Base-by-base conservation (phyloP, 2,797 vertebrate species). In the Ptychobarbus kaznakovi region DNA sequence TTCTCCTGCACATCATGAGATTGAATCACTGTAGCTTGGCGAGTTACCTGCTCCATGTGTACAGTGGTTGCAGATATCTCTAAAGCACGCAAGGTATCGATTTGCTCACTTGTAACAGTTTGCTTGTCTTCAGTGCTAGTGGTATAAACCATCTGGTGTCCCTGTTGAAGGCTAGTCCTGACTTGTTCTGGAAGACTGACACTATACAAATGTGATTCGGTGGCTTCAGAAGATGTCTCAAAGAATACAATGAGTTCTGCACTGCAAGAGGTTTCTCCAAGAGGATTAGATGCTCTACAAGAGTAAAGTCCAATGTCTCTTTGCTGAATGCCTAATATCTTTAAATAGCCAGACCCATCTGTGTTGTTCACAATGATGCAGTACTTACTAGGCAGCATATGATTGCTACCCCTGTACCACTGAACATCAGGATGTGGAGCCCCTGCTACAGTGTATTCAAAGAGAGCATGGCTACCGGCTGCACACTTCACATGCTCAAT, bases 271-370 rank as follows among this genome's bases (percentile, higher is more conserved):
- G 94, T 92, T 86, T 97, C 93, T 0, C 98, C 97, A 61, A 95
- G 91, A 15, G 75, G 25, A 25, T 96, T 98, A 82, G 91, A 86
- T 0, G 96, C 97, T 89, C 88, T 95, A 88, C 97, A 98, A 0
- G 89, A 92, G 68, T 97, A 98, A 72, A 95, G 44, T 1, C 96
- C 97, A 2, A 93, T 80, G 18, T 98, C 96, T 51, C 95, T 93
- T 28, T 90, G 89, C 87, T 91, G 86, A 42, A 96, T 94, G 16
- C 91, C 89, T 42, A 89, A 89, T 63, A 97, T 91, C 0, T 93
- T 94, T 28, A 98, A 91, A 8, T 93, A 96, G 1, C 98, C 98
- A 0, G 95, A 97, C 6, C 97, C 96, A 0, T 96, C 96, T 0
- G 92, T 84, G 46, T 93, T 95, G 74, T 92, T 94, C 79, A 94